Base-by-base conservation (phyloP, 2,797 vertebrate species). In the Ibycter americanus region DNA sequence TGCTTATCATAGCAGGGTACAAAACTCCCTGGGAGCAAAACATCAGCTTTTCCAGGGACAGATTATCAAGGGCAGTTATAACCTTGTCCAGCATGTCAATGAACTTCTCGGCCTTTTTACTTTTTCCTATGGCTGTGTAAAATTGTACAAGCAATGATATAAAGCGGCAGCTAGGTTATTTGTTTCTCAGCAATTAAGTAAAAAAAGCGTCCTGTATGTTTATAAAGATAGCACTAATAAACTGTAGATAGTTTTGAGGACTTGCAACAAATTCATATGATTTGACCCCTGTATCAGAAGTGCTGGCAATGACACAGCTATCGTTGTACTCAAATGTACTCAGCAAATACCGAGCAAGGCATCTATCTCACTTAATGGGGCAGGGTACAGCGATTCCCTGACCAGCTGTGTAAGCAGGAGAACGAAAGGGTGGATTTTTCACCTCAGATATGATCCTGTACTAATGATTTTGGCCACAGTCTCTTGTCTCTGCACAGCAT, bases 1-100 rank as follows among this genome's bases (percentile, higher is more conserved):
- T 98, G 29, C 93, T 97, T 94, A 98, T 79, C 40, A 98, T 20
- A 34, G 34, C 9, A 3, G 97, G 93, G 76, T 98, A 98, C 46
- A 98, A 80, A 49, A 98, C 74, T 21, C 95, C 97, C 0, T 98
- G 92, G 79, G 97, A 97, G 15, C 63, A 95, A 93, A 97, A 97
- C 65, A 98, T 19, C 88, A 98, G 95, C 42, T 98, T 98, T 81
- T 98, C 95, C 2, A 96, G 81, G 3, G 40, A 96, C 54, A 97
- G 70, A 31, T 79, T 83, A 77, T 88, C 86, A 14, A 95, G 97
- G 74, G 8, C 32, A 78, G 96, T 91, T 85, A 98, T 15, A 71
- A 18, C 81, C 56, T 84, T 42, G 87, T 86, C 68, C 25, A 97
- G 2, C 6, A 13, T 44, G 21, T 80, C 82, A 66, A 19, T 40